These are phyloP conservation scores for Eupithecia centaureata DNA, from an alignment of 2,888 invertebrate genomes.

Conservation along the genomic window DNA sequence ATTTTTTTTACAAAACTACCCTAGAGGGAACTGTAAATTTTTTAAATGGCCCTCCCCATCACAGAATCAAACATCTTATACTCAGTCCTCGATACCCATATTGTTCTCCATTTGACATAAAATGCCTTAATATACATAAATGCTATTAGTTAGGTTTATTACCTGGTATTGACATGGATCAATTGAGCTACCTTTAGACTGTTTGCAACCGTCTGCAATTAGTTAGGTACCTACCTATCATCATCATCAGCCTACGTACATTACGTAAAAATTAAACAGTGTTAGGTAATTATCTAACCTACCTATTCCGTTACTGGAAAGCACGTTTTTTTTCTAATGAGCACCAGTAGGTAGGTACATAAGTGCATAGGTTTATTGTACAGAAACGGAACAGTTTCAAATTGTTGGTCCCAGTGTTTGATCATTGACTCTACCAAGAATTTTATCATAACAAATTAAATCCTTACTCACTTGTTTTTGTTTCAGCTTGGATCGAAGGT, in stretches of 20 bases:
- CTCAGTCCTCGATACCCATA: too few species aligned
- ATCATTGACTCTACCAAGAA: not conserved
- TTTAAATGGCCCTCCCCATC: too few species aligned
- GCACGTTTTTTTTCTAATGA: not conserved
- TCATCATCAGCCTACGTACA: not conserved
- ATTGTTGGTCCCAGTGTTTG: not conserved
- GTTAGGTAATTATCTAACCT: not conserved
- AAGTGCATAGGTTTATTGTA: not conserved
- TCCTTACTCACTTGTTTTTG: constrained; percentile 7
- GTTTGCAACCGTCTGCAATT: too few species aligned
- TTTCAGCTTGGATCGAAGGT: constrained; percentile 2
- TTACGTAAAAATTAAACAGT: not conserved
- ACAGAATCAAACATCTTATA: too few species aligned
- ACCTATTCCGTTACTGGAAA: not conserved
- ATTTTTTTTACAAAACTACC: too few species aligned
- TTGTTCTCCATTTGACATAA: too few species aligned
- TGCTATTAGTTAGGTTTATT: too few species aligned
- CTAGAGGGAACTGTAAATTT: too few species aligned
- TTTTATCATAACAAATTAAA: not conserved
- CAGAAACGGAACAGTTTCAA: not conserved
- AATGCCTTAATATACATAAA: too few species aligned
- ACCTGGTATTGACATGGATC: too few species aligned
- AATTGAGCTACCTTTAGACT: too few species aligned
- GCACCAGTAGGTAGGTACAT: not conserved
- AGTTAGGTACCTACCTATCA: not conserved